Evolutionary conservation across 2,113 vertebrate species (phyloP).

Genomic region (Pomatostomus ruficeps): DNA sequence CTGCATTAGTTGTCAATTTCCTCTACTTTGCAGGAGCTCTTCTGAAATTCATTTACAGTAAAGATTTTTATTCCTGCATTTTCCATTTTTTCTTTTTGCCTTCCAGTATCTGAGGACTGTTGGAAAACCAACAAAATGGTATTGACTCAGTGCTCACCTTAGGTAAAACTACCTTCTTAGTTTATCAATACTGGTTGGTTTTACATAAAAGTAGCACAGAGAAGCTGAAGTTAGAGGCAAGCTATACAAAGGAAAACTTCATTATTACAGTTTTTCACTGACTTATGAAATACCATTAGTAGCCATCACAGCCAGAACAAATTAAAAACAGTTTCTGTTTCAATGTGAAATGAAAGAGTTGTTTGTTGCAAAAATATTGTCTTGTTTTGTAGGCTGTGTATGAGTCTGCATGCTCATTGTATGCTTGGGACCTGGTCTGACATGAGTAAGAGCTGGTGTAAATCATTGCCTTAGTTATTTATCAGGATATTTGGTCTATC

Average conservation of each 20-base stretch:
- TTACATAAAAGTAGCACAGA: neutral
- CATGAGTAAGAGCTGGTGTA: neutral
- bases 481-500: neutral
- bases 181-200: neutral
- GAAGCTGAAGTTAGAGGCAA: neutral
- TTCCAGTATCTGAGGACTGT: neutral
- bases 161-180: neutral
- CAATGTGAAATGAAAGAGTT: slow-evolving; percentile 9
- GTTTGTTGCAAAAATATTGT: neutral
- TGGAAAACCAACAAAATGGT: neutral
- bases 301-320: neutral
- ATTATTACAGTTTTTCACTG: neutral
- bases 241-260: neutral
- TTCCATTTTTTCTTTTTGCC: neutral
- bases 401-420: neutral
- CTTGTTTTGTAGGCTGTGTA: neutral
- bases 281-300: neutral
- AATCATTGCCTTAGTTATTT: neutral
- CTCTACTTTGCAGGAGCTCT: slow-evolving; percentile 1
- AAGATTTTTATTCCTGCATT: slow-evolving; percentile 10
- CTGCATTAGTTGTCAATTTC: neutral
- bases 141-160: neutral
- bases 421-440: neutral
- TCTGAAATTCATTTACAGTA: slow-evolving; percentile 22
- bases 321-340: neutral